A percentile compares a stretch with the other conserved stretches of the same genome.
phyloP scores from a whole-genome alignment of 2,113 vertebrate genomes.

The Lycaon pictus region DNA sequence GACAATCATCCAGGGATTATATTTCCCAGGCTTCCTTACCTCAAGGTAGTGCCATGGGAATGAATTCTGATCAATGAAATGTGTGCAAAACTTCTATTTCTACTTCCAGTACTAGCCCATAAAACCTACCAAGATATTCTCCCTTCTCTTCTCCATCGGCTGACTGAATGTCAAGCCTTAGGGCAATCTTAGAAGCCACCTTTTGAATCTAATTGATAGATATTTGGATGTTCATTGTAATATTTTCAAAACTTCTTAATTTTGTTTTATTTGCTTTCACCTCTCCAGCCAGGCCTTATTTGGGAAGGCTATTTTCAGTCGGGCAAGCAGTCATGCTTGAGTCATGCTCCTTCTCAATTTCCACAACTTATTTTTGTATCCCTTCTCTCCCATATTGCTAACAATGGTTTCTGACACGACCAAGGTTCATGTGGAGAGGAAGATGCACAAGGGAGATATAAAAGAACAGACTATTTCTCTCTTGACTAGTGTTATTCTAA shows the following conservation, averaged over 20 bases:
- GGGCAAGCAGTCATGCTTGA: background rate
- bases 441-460: background rate
- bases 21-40: background rate
- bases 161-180: background rate
- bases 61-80: background rate
- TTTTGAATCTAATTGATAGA: background rate
- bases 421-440: background rate
- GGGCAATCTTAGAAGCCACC: background rate
- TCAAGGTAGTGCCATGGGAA: background rate
- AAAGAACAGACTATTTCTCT: background rate
- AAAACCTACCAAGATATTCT: background rate
- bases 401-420: background rate
- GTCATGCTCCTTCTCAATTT: background rate
- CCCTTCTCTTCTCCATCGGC: background rate
- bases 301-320: background rate
- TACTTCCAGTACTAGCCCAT: background rate
- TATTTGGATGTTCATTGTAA: background rate
- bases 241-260: background rate
- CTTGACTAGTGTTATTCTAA: background rate
- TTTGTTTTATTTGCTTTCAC: background rate
- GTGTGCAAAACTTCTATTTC: background rate
- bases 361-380: background rate
- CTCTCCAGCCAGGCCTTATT: background rate
- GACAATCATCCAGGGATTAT: background rate
- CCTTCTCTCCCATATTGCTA: background rate